Evolutionary conservation across 2,797 vertebrate genomes (phyloP).

Genomic region (Oreochromis mossambicus): DNA sequence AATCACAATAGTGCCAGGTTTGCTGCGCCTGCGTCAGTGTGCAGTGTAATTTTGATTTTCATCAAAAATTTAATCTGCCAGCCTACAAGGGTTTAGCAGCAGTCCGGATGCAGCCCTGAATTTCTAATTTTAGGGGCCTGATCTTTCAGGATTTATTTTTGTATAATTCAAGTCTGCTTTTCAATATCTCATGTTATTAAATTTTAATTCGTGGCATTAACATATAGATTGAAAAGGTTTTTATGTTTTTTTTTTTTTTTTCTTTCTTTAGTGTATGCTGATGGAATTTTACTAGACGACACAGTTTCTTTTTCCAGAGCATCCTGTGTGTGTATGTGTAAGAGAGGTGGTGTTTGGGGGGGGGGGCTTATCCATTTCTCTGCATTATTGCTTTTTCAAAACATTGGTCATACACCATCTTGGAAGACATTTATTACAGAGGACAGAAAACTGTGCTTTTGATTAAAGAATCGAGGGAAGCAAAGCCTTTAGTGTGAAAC

Average conservation of each 20-base stretch:
- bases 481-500: slow-evolving; percentile 57
- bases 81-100: slow-evolving; percentile 94
- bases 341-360: neutral
- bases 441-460: slow-evolving; percentile 67
- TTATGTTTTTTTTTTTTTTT: slow-evolving; percentile 87
- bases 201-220: slow-evolving; percentile 99
- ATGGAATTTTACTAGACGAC: slow-evolving; percentile 81
- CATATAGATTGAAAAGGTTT: slow-evolving; percentile 99
- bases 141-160: slow-evolving; percentile 99
- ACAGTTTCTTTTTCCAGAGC: slow-evolving; percentile 67
- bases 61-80: slow-evolving; percentile 93
- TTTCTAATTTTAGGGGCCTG: slow-evolving; percentile 98
- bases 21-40: slow-evolving; percentile 81
- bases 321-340: slow-evolving; percentile 35
- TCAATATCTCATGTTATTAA: slow-evolving; percentile 99
- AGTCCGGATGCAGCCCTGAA: slow-evolving; percentile 92
- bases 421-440: slow-evolving; percentile 72
- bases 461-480: slow-evolving; percentile 63
- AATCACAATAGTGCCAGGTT: slow-evolving; percentile 95
- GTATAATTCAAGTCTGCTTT: slow-evolving; percentile 99
- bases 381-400: slow-evolving; percentile 79
- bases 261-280: slow-evolving; percentile 82
- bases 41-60: slow-evolving; percentile 90
- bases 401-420: slow-evolving; percentile 67
- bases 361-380: slow-evolving; percentile 64